A percentile compares a stretch with the other conserved stretches of the same genome.
Evolutionary conservation across 2,888 invertebrate genomes (phyloP).

Genomic region (Zeuzera pyrina): DNA sequence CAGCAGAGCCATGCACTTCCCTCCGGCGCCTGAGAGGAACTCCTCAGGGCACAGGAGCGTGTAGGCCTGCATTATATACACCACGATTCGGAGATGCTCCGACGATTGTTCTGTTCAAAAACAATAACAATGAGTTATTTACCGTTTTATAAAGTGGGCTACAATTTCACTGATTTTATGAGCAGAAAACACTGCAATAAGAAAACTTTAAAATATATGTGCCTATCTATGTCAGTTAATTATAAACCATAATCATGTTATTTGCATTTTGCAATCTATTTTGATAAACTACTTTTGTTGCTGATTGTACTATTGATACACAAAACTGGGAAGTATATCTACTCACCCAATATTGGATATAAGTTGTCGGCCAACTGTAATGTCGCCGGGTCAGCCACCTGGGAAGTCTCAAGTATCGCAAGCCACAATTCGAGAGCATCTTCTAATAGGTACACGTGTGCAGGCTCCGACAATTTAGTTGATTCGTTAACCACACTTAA

Average conservation of each 20-base stretch:
- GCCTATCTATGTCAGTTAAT: no score
- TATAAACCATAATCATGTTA: no score
- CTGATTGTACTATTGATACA: no score
- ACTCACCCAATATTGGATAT: conserved; percentile 79
- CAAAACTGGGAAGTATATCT: no score
- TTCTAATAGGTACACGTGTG: conserved; percentile 92
- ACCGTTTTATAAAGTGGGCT: no score
- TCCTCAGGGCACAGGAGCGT: conserved; percentile 84
- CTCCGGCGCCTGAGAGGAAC: conserved; percentile 81
- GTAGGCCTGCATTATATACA: conserved; percentile 88
- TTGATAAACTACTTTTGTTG: no score
- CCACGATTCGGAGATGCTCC: conserved; percentile 84
- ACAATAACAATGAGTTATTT: no score
- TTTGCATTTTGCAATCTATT: no score
- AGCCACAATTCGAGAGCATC: conserved; percentile 94
- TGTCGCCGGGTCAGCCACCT: conserved; percentile 74
- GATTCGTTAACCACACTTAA: conserved; percentile 64
- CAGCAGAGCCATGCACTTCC: conserved; percentile 78
- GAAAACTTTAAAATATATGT: no score
- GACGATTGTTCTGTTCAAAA: conserved; percentile 89
- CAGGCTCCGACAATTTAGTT: conserved; percentile 83
- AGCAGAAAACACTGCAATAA: no score
- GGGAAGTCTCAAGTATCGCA: conserved; percentile 82
- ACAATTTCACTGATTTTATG: no score
- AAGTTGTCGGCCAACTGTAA: conserved; percentile 83